phyloP scores from a whole-genome alignment of 2,888 invertebrate species.

The Polymixis lichenea region DNA sequence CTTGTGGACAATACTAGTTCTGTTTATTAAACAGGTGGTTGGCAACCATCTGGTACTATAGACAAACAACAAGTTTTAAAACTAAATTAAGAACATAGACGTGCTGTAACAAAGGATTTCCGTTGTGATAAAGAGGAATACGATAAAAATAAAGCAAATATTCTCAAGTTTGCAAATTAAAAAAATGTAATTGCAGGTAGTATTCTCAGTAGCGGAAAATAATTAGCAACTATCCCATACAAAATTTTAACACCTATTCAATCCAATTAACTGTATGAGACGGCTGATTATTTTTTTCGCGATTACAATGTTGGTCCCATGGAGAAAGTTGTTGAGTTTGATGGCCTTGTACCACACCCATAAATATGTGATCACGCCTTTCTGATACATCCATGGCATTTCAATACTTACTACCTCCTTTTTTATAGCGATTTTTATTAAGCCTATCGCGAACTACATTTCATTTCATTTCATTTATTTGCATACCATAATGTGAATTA shows the following conservation, averaged over 20 bases:
- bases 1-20: neutral
- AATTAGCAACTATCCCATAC: neutral
- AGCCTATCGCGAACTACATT: neutral
- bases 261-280: too few relatives aligned
- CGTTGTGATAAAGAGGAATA: conserved; percentile 25
- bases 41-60: neutral
- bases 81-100: conserved; percentile 9
- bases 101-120: conserved; percentile 40
- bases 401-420: neutral
- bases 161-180: neutral
- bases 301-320: neutral
- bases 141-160: conserved; percentile 19
- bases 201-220: neutral
- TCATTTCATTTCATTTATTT: too few relatives aligned
- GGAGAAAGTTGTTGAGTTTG: neutral
- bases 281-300: too few relatives aligned
- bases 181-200: neutral
- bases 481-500: too few relatives aligned
- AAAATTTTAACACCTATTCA: neutral
- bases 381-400: neutral
- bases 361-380: neutral
- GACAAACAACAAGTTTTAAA: conserved; percentile 2
- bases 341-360: too few relatives aligned
- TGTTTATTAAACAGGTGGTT: neutral
- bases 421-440: neutral